Percentiles rank a stretch among this genome's conserved stretches.
Evolutionary conservation across 2,888 invertebrate genomes (phyloP).

Genomic region (Lamproptera curius): DNA sequence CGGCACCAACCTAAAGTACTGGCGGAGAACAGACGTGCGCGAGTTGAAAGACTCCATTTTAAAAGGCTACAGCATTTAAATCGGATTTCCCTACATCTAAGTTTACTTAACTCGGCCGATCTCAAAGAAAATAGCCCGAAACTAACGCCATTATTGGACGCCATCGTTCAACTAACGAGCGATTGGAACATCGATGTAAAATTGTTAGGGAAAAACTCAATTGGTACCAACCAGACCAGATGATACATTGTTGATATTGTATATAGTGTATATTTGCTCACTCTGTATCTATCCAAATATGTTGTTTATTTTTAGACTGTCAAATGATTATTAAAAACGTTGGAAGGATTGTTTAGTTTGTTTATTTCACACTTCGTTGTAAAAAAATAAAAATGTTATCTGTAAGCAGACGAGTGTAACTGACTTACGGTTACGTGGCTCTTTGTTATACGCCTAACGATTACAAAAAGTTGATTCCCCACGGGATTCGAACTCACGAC

Average conservation of each 20-base stretch:
- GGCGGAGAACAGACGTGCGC: conserved; percentile 57
- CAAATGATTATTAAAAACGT: conserved; percentile 51
- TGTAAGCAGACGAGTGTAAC: too few relatives aligned
- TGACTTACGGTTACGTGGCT: too few relatives aligned
- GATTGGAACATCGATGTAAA: conserved; percentile 55
- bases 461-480: too few relatives aligned
- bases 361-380: conserved; percentile 15
- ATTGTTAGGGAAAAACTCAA: conserved; percentile 46
- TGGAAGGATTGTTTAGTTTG: conserved; percentile 33
- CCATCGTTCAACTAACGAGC: conserved; percentile 47
- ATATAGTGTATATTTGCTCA: conserved; percentile 70
- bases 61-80: conserved; percentile 62
- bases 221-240: conserved; percentile 31
- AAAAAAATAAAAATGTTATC: too few relatives aligned
- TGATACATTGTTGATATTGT: conserved; percentile 49
- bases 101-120: conserved; percentile 53
- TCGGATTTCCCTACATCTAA: conserved; percentile 54
- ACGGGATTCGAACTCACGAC: too few relatives aligned
- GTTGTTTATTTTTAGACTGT: conserved; percentile 61
- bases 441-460: too few relatives aligned
- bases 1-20: conserved; percentile 71
- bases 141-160: conserved; percentile 41
- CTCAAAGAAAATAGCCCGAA: conserved; percentile 43
- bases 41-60: conserved; percentile 52
- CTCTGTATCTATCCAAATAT: conserved; percentile 49